Conservation (phyloP, 1,140 invertebrate species). For the Cydia splendana region DNA sequence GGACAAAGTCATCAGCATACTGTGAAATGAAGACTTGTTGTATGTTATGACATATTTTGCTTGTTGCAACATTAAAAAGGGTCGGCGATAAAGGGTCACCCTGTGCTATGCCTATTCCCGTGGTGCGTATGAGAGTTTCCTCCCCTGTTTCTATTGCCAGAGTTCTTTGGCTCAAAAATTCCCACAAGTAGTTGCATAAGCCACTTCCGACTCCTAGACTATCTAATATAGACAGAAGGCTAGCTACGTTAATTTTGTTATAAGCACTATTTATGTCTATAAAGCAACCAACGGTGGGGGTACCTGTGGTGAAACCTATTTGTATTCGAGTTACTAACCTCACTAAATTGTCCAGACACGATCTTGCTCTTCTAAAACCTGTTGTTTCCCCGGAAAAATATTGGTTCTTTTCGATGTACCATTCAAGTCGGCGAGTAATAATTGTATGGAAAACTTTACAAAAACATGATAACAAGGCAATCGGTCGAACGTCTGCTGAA, state of each 20-base stretch:
- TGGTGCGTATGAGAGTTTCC: background rate
- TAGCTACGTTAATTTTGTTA: background rate
- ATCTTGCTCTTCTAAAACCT: background rate
- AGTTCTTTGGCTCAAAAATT: background rate
- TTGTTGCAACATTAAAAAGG: conserved; percentile 35
- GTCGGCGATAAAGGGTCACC: conserved; percentile 35
- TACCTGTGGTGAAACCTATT: conserved; percentile 34
- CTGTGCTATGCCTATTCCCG: conserved; percentile 35
- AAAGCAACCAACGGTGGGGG: background rate
- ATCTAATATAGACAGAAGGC: background rate
- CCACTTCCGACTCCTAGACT: background rate
- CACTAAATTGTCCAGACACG: conserved; percentile 39
- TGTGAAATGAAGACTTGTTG: conserved; percentile 35
- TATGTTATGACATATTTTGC: conserved; percentile 29
- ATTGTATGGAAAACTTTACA: too few relatives aligned
- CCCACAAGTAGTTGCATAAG: background rate
- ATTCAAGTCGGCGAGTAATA: conserved; percentile 32
- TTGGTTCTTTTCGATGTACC: conserved; percentile 39
- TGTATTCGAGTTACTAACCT: conserved; percentile 37
- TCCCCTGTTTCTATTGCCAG: too few relatives aligned
- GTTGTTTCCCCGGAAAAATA: conserved; percentile 35
- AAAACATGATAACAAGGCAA: too few relatives aligned
- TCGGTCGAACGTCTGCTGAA: too few relatives aligned
- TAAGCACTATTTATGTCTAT: background rate
- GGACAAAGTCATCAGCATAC: conserved; percentile 40